phyloP scores from a whole-genome alignment of 2,113 vertebrate species.

The Oxyruncus cristatus region DNA sequence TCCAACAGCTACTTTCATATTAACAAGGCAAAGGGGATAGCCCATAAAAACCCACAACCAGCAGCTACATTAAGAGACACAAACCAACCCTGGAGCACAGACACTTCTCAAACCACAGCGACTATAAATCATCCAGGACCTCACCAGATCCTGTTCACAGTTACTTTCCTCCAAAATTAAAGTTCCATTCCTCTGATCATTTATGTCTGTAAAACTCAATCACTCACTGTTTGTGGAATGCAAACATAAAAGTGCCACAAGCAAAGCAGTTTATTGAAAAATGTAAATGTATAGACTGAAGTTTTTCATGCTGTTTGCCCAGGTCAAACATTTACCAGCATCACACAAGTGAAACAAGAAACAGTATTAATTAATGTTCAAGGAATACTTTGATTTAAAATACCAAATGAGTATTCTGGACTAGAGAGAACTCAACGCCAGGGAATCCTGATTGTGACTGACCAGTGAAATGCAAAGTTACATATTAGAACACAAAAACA shows the following conservation, averaged over 20 bases:
- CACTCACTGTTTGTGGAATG: neutral
- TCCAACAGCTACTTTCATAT: neutral
- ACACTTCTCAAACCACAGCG: neutral
- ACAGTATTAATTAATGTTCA: neutral
- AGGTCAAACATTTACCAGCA: constrained; percentile 10
- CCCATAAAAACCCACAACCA: neutral
- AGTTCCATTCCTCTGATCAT: neutral
- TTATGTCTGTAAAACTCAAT: neutral
- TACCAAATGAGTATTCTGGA: neutral
- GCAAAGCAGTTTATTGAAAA: constrained; percentile 36
- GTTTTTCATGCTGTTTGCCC: neutral
- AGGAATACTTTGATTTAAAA: neutral
- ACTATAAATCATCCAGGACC: neutral
- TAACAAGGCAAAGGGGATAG: neutral
- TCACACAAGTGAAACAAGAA: neutral
- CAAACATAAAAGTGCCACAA: neutral
- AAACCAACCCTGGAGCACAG: accelerated
- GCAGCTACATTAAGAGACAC: accelerated
- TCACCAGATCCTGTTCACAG: neutral
- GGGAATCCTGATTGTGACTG: neutral
- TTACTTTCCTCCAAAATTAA: neutral
- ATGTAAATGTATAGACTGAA: constrained; percentile 1
- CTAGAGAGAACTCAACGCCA: neutral
- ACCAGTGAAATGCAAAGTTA: neutral
- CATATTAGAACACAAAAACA: neutral